Conservation (phyloP, 2,113 vertebrate species). For the Peromyscus polionotus region DNA sequence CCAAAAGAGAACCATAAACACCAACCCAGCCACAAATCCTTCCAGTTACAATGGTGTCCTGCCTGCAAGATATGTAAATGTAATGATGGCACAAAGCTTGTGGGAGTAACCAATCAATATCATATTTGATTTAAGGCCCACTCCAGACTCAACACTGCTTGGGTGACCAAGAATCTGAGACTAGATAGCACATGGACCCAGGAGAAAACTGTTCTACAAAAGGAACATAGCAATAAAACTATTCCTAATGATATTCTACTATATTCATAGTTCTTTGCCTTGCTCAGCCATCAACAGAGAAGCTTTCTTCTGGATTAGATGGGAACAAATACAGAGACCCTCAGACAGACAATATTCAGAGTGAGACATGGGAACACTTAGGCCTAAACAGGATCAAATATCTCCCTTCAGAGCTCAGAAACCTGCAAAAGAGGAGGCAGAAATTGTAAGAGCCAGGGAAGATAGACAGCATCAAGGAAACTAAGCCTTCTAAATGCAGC, state of each 20-base stretch:
- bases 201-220: background rate
- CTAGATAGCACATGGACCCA: background rate
- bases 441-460: background rate
- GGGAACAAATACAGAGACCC: background rate
- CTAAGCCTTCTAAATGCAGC: background rate
- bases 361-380: background rate
- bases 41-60: background rate
- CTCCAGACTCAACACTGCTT: background rate
- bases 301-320: background rate
- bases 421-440: background rate
- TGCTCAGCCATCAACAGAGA: background rate
- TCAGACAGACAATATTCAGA: background rate
- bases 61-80: background rate
- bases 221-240: background rate
- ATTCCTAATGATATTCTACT: background rate
- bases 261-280: background rate
- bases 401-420: background rate
- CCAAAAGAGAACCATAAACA: background rate
- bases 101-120: background rate
- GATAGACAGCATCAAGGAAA: background rate
- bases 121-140: background rate
- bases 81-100: background rate
- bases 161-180: background rate
- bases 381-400: background rate
- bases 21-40: background rate